A percentile compares a stretch with the other conserved stretches of the same genome.
Evolutionary conservation across 1,140 invertebrate genomes (phyloP).

Genomic region (Cotesia typhae): DNA sequence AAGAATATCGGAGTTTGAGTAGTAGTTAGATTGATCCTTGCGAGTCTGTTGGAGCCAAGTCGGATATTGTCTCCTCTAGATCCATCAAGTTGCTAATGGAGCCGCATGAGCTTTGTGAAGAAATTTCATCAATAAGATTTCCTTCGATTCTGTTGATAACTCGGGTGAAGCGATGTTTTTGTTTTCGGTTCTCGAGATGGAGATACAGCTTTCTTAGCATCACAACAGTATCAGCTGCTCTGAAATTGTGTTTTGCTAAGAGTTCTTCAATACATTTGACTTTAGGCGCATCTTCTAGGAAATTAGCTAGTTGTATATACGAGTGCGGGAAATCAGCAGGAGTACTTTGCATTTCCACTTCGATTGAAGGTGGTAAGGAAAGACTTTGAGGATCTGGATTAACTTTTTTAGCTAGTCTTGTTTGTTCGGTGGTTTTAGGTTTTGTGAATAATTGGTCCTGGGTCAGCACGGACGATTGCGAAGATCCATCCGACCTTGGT

Average conservation of each 20-base stretch:
- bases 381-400: not conserved
- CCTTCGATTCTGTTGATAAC: not conserved
- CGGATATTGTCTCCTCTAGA: not conserved
- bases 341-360: not conserved
- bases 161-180: not conserved
- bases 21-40: not conserved
- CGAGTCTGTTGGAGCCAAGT: not conserved
- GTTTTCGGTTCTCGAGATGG: constrained; percentile 1
- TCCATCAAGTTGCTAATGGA: not conserved
- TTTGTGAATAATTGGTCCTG: not conserved
- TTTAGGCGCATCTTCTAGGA: not conserved
- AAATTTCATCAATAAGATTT: not conserved
- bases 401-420: not conserved
- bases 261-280: not conserved
- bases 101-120: not conserved
- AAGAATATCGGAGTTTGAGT: not conserved
- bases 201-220: constrained; percentile 1
- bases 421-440: not conserved
- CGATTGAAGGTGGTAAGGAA: not conserved
- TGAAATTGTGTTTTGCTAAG: not conserved
- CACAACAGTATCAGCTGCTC: not conserved
- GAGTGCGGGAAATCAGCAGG: not conserved
- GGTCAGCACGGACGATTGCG: not conserved
- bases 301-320: not conserved
- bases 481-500: not conserved